Conservation (phyloP, 2,113 vertebrate species). For the Chascanopsetta lugubris region DNA sequence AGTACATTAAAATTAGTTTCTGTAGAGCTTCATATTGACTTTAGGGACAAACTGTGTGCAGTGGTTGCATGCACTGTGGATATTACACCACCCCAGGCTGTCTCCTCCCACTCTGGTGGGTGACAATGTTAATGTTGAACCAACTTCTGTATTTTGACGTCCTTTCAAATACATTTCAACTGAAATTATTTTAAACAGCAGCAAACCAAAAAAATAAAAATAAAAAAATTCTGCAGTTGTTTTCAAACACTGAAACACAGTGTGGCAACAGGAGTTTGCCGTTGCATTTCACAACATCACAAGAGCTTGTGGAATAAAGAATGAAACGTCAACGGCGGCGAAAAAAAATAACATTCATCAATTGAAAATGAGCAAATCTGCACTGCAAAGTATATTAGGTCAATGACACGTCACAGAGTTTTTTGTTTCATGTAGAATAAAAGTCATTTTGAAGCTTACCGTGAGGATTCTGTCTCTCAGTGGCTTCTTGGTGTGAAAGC, state of each 20-base stretch:
- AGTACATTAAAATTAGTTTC: slow-evolving; percentile 27
- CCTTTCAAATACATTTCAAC: neutral
- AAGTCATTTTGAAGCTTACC: slow-evolving; percentile 45
- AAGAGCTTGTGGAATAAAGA: neutral
- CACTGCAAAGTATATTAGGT: neutral
- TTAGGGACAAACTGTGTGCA: slow-evolving; percentile 3
- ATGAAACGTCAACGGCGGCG: neutral
- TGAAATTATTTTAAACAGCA: neutral
- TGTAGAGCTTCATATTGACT: neutral
- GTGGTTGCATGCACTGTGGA: slow-evolving; percentile 17
- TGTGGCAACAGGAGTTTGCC: slow-evolving; percentile 43
- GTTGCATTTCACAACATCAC: slow-evolving; percentile 45
- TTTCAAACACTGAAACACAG: neutral
- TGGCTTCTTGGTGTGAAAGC: neutral
- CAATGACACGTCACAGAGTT: neutral
- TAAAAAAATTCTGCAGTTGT: no score
- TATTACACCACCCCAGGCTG: slow-evolving; percentile 40
- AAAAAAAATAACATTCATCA: neutral
- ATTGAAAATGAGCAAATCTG: neutral
- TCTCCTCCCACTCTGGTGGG: neutral
- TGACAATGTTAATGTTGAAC: slow-evolving; percentile 7
- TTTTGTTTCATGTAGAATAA: neutral
- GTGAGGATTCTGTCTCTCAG: neutral
- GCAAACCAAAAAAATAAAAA: neutral
- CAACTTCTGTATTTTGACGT: neutral